phyloP scores from a whole-genome alignment of 2,888 invertebrate genomes.

The Agrenia bidenticulata region DNA sequence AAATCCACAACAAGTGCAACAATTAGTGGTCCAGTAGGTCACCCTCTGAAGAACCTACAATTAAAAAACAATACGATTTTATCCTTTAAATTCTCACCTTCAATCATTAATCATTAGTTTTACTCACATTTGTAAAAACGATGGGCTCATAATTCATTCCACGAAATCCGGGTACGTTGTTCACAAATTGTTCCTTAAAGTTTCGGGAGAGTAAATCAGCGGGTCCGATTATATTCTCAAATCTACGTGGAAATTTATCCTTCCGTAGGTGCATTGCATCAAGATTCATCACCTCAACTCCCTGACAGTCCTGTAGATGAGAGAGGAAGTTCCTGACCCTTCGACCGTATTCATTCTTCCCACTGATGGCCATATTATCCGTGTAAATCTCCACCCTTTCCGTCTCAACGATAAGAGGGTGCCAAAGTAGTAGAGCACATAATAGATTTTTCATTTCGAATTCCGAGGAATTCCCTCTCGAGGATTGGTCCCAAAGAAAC shows the following conservation, averaged over 20 bases:
- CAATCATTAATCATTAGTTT: no score
- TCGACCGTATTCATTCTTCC: slow-evolving; percentile 2
- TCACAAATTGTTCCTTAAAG: no score
- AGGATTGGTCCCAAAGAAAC: slow-evolving; percentile 14
- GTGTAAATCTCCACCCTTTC: slow-evolving; percentile 29
- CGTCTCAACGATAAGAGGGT: slow-evolving; percentile 7
- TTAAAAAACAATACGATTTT: not conserved
- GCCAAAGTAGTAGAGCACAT: slow-evolving; percentile 28
- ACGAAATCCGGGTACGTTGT: no score
- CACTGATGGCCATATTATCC: slow-evolving; percentile 26
- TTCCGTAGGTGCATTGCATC: slow-evolving; percentile 6
- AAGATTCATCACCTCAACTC: slow-evolving; percentile 9
- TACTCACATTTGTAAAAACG: no score
- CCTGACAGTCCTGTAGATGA: slow-evolving; percentile 25
- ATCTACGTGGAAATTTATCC: slow-evolving; percentile 2
- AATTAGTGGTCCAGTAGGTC: not conserved
- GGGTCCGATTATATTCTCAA: slow-evolving; percentile 5
- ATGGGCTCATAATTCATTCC: no score
- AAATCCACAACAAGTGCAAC: not conserved
- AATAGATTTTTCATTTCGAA: slow-evolving; percentile 36
- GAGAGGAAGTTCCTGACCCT: slow-evolving; percentile 11
- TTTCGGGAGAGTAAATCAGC: no score
- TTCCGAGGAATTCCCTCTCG: slow-evolving; percentile 18
- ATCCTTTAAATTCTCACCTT: no score
- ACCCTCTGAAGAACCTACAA: not conserved